Evolutionary conservation across 2,888 invertebrate genomes (phyloP).

Genomic region (Rotaria socialis): DNA sequence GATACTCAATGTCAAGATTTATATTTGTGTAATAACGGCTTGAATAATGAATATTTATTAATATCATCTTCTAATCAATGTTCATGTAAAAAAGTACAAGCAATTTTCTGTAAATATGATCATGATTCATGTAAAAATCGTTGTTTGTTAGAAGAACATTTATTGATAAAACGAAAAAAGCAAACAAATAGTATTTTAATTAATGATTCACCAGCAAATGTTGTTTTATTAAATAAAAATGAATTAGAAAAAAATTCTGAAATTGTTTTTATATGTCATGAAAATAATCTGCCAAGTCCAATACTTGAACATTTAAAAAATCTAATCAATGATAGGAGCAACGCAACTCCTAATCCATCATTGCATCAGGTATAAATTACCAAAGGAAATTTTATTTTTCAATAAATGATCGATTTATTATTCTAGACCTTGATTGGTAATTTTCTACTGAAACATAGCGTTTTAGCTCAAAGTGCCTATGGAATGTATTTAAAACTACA

Average conservation of each 20-base stretch:
- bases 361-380: not conserved
- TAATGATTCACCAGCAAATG: not conserved
- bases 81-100: not conserved
- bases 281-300: not conserved
- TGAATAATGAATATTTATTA: not conserved
- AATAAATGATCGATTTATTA: not conserved
- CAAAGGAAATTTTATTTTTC: not conserved
- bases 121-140: not conserved
- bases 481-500: not conserved
- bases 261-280: conserved; percentile 9
- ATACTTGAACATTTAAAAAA: conserved; percentile 4
- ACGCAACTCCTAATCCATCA: not conserved
- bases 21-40: not conserved
- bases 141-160: not conserved
- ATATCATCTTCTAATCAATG: not conserved
- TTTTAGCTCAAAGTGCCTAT: not conserved
- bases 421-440: not conserved
- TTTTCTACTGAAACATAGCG: conserved; percentile 4
- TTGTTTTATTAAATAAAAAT: not conserved
- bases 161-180: not conserved
- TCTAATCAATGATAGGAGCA: not conserved
- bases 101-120: not conserved
- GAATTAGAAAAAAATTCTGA: conserved; percentile 24
- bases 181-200: not conserved
- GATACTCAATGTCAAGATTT: not conserved